Percentiles rank a stretch among this genome's conserved stretches.
Evolutionary conservation across 2,113 vertebrate genomes (phyloP).

Genomic region (Alaudala cheleensis): DNA sequence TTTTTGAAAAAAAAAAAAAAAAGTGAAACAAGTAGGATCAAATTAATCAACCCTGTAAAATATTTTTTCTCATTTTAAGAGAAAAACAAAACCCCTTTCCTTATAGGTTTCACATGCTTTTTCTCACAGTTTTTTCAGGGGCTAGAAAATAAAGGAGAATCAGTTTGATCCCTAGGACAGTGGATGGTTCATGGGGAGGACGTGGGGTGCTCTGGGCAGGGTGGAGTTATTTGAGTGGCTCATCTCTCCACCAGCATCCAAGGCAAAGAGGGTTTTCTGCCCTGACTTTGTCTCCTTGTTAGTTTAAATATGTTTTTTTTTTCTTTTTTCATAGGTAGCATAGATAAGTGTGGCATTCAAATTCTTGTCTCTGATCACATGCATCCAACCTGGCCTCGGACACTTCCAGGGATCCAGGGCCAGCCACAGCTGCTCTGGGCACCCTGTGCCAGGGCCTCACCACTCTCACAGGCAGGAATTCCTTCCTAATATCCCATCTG

Average conservation of each 20-base stretch:
- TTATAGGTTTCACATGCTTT: not conserved
- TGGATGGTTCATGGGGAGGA: not conserved
- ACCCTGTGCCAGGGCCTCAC: not conserved
- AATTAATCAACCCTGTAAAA: not conserved
- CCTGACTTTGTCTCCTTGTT: not conserved
- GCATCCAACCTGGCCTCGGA: rapidly evolving
- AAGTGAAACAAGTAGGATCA: not conserved
- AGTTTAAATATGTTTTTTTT: not conserved
- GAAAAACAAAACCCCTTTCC: rapidly evolving
- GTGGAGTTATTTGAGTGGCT: not conserved
- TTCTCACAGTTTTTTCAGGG: not conserved
- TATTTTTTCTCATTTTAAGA: not conserved
- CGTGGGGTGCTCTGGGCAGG: rapidly evolving
- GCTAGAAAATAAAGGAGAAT: not conserved
- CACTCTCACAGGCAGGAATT: rapidly evolving
- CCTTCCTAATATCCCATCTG: rapidly evolving
- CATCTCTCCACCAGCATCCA: not conserved
- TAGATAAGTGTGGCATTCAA: not conserved
- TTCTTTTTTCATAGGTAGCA: rapidly evolving
- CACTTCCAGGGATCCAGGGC: not conserved
- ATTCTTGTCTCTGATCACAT: rapidly evolving
- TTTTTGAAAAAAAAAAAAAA: not conserved
- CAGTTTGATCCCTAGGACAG: not conserved
- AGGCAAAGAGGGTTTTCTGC: not conserved
- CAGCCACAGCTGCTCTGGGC: not conserved